Evolutionary conservation across 2,888 invertebrate genomes (phyloP).

Genomic region (Serrognathus titanus): DNA sequence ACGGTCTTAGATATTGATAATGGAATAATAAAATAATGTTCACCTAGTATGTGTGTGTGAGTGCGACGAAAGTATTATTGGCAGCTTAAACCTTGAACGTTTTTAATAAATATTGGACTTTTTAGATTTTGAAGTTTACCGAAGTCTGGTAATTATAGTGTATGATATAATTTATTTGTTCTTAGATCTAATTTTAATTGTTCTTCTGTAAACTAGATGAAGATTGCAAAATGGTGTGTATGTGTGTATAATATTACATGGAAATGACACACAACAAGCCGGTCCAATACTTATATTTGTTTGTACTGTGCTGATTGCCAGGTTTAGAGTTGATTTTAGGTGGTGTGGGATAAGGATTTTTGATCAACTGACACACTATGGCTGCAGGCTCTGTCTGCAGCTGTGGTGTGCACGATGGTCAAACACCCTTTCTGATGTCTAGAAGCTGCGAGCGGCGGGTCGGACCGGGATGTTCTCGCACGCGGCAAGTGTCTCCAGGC

Average conservation of each 20-base stretch:
- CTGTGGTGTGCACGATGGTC: slow-evolving; percentile 58
- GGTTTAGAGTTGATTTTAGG: slow-evolving; percentile 49
- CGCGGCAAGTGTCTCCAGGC: slow-evolving; percentile 99
- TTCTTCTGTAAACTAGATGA: background rate
- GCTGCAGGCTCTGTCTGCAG: slow-evolving; percentile 32
- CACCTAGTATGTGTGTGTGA: too few species aligned
- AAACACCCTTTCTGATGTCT: slow-evolving; percentile 67
- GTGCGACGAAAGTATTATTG: background rate
- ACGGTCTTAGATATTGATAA: background rate
- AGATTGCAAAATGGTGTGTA: background rate
- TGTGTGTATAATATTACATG: background rate
- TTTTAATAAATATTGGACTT: slow-evolving; percentile 50
- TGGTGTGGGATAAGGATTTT: slow-evolving; percentile 64
- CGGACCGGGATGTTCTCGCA: slow-evolving; percentile 90
- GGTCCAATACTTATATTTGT: slow-evolving; percentile 46
- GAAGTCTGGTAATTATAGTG: slow-evolving; percentile 15
- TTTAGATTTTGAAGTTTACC: slow-evolving; percentile 18
- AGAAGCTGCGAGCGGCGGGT: slow-evolving; percentile 68
- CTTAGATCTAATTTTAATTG: slow-evolving; percentile 1
- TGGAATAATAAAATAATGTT: too few species aligned
- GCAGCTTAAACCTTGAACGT: slow-evolving; percentile 49
- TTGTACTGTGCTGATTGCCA: slow-evolving; percentile 45
- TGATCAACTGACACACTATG: slow-evolving; percentile 57
- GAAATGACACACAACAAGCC: background rate
- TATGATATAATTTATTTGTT: background rate